phyloP scores from a whole-genome alignment of 2,113 vertebrate genomes.

The Anolis sagrei region DNA sequence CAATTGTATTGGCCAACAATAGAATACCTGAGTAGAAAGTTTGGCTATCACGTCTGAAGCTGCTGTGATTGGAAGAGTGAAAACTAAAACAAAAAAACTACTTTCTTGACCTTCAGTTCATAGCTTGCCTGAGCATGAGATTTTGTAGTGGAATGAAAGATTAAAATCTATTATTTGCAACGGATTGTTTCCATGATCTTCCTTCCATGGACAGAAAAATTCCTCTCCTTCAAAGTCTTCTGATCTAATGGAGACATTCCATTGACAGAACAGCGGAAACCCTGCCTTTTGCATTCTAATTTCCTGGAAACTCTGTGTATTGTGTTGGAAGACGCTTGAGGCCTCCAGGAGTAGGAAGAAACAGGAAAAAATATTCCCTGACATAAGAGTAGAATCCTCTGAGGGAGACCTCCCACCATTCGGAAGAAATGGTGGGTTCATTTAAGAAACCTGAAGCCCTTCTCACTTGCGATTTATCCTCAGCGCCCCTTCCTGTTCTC shows the following conservation, averaged over 20 bases:
- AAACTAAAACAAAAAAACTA: neutral
- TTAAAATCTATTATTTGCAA: constrained; percentile 11
- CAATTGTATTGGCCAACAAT: too few relatives aligned
- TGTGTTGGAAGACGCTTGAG: too few relatives aligned
- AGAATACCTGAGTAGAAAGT: too few relatives aligned
- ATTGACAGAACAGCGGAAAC: neutral
- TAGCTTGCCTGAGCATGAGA: neutral
- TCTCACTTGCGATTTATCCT: constrained; percentile 5
- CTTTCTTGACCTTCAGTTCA: neutral
- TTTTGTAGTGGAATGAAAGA: neutral
- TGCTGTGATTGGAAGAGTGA: neutral
- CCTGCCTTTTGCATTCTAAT: neutral
- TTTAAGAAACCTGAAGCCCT: neutral
- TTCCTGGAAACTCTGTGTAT: neutral
- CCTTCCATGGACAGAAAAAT: neutral
- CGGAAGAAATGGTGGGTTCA: neutral
- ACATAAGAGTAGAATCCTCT: neutral
- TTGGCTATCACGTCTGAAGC: too few relatives aligned
- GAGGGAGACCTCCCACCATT: neutral
- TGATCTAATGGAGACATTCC: neutral
- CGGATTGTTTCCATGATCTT: neutral
- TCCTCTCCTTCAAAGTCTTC: neutral
- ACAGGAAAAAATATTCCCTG: neutral
- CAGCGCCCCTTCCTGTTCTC: neutral
- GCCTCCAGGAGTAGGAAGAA: neutral